Evolutionary conservation across 2,888 invertebrate genomes (phyloP).

Genomic region (Colletes collaris): DNA sequence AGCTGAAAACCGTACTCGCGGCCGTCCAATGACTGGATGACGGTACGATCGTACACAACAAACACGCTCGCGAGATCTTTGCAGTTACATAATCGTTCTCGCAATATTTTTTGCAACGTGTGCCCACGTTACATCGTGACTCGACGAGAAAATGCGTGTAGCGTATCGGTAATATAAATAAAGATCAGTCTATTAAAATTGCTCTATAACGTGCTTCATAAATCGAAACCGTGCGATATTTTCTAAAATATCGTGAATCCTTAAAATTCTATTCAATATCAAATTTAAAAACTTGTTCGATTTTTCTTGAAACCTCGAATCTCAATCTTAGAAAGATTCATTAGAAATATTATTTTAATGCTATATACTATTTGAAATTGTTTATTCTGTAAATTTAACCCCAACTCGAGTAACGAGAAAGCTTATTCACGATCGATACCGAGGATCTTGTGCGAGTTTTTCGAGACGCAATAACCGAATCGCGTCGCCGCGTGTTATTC

Average conservation of each 20-base stretch:
- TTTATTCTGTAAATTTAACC: too few relatives aligned
- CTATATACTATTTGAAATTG: too few relatives aligned
- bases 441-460: not conserved
- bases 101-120: constrained; percentile 10
- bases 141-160: not conserved
- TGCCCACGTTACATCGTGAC: not conserved
- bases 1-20: constrained; percentile 30
- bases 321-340: too few relatives aligned
- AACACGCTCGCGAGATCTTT: constrained; percentile 4
- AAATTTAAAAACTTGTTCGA: too few relatives aligned
- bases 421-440: too few relatives aligned
- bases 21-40: constrained; percentile 48
- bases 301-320: too few relatives aligned
- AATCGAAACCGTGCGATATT: too few relatives aligned
- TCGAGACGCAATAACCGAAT: constrained; percentile 10
- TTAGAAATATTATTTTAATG: too few relatives aligned
- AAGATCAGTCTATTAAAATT: not conserved
- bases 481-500: constrained; percentile 34
- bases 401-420: too few relatives aligned
- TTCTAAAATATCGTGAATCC: too few relatives aligned
- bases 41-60: constrained; percentile 30
- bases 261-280: too few relatives aligned
- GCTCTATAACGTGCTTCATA: too few relatives aligned
- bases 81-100: constrained; percentile 9
- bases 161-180: not conserved